Percentiles rank a stretch among this genome's conserved stretches.
Evolutionary conservation across 1,140 invertebrate genomes (phyloP).

Genomic region (Stegodyphus dumicola): DNA sequence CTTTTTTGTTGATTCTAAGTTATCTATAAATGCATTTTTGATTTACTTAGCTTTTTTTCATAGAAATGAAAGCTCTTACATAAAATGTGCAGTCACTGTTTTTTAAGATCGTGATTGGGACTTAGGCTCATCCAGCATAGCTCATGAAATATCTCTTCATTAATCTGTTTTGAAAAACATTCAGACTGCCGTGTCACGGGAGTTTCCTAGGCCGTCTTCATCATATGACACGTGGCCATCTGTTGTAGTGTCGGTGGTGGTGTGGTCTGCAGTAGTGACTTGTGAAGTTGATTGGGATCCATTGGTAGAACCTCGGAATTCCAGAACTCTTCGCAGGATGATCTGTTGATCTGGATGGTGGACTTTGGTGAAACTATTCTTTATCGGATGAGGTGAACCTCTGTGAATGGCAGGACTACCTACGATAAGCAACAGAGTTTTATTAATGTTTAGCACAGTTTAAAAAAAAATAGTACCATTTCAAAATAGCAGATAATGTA

Average conservation of each 20-base stretch:
- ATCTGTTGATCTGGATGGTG: constrained; percentile 44
- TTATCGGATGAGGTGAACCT: constrained; percentile 63
- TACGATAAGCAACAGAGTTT: not conserved
- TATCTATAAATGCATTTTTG: no score
- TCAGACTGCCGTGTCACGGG: constrained; percentile 23
- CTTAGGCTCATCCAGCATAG: no score
- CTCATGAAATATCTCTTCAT: no score
- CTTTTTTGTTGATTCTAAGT: no score
- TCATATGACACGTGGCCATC: constrained; percentile 19
- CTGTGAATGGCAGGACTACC: constrained; percentile 48
- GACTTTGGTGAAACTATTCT: constrained; percentile 58
- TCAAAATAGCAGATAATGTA: no score
- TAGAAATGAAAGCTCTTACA: no score
- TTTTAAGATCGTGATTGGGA: no score
- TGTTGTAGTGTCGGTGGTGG: constrained; percentile 32
- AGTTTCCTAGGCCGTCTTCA: not conserved
- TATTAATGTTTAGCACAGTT: not conserved
- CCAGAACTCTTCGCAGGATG: constrained; percentile 35
- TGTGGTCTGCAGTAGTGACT: constrained; percentile 25
- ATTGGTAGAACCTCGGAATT: not conserved
- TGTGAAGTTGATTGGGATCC: constrained; percentile 28
- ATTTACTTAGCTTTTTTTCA: no score
- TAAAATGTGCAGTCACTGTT: no score
- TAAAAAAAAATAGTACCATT: not conserved
- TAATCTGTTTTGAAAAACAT: not conserved